Base-by-base conservation (phyloP, 2,888 invertebrate species). In the Blomia tropicalis region DNA sequence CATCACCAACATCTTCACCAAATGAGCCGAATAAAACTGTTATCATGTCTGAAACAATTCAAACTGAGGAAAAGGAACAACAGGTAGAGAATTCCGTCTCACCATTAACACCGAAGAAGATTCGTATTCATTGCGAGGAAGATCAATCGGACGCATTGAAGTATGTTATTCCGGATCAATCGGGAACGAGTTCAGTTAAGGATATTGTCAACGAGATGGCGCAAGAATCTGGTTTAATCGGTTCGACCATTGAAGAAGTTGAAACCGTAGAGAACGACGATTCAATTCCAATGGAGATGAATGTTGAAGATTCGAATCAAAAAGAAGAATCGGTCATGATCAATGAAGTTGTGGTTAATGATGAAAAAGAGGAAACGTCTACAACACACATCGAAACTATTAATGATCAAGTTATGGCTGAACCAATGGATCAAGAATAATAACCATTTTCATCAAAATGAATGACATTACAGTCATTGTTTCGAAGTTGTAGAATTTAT, bases 351-450 rank as follows among this genome's bases (percentile, higher is more conserved):
- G 25, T n/a, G 2, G 22, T 2, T 47, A 22, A 5, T 25, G 32
- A 14, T 14, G 7, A 32, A 32, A 5, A 32, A 32, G 17, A 41
- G 5, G n/a, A n/a, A n/a, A n/a, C n/a, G n/a, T n/a, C n/a, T n/a
- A n/a, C n/a, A n/a, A n/a, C n/a, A n/a, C n/a, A n/a, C 3, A 19
- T 14, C 22, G 2, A 2, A 25, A n/a, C 17, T 14, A 14, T 14
- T 25, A 23, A 47, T 5, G 47, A 47, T 25, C 47, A 47, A 25
- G 17, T 47, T 14, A 47, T 47, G 47, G 17, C 22, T 14, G 47
- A 47, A 19, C 47, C 47, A 4, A 47, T 47, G 47, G 47, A 47
- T 3, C 47, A 47, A 5, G 47, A 47, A 47, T 47, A 47, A 17
- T 17, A 17, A 36, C 36, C n/a, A n/a, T n/a, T n/a, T n/a, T n/a